These are phyloP conservation scores for Varanus salvator DNA, from an alignment of 2,113 vertebrate species.

Conservation along the genomic window DNA sequence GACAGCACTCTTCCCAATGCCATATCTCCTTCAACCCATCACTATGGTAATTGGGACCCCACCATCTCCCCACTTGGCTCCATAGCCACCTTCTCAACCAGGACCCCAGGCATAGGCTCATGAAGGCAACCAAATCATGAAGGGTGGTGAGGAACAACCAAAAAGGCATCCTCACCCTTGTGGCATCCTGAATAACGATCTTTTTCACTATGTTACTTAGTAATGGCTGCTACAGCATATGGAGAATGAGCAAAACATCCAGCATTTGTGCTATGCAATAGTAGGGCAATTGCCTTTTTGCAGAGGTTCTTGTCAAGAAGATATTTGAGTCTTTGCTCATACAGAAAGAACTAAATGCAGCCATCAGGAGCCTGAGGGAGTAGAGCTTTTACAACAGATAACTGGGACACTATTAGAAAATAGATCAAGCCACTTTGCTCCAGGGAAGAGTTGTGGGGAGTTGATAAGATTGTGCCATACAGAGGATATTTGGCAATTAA, in stretches of 20 bases:
- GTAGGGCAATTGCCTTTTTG: conserved; percentile 1
- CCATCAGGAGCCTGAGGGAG: conserved; percentile 52
- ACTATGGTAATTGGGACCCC: too few species aligned
- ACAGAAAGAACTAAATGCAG: background rate
- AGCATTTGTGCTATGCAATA: background rate
- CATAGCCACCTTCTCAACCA: too few species aligned
- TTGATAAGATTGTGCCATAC: conserved; percentile 67
- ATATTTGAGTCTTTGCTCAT: conserved; percentile 38
- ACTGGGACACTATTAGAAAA: conserved; percentile 63
- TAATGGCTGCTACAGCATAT: background rate
- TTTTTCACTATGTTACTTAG: background rate
- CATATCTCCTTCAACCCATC: too few species aligned
- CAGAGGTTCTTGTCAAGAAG: conserved; percentile 34
- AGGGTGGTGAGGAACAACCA: too few species aligned
- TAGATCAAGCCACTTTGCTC: conserved; percentile 70
- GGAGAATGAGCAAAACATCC: background rate
- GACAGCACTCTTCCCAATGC: too few species aligned
- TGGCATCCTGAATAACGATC: too few species aligned
- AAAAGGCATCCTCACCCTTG: too few species aligned
- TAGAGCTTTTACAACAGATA: conserved; percentile 61
- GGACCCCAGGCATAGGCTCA: too few species aligned
- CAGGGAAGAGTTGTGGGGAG: conserved; percentile 63
- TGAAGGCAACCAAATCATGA: too few species aligned
- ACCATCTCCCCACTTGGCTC: too few species aligned
- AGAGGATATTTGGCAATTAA: conserved; percentile 69